These are phyloP conservation scores for Leontopithecus rosalia DNA, from an alignment of 2,797 vertebrate genomes.

Conservation along the genomic window DNA sequence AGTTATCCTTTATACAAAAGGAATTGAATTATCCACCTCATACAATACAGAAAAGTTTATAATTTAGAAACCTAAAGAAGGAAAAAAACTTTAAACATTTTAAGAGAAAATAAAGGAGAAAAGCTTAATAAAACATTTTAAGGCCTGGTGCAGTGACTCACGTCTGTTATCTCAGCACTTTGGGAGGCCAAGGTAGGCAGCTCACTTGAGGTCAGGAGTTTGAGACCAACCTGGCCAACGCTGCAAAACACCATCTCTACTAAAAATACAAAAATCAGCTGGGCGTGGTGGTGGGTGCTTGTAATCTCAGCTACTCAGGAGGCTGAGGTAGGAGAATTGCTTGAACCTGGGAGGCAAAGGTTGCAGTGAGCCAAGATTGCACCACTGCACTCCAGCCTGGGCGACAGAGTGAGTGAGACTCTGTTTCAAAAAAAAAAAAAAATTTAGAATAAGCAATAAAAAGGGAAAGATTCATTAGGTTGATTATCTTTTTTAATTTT, in stretches of 20 bases:
- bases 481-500: not conserved
- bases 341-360: not conserved
- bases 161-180: not conserved
- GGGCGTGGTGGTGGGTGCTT: not conserved
- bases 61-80: not conserved
- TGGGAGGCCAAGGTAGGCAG: not conserved
- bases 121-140: not conserved
- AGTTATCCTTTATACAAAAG: not conserved
- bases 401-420: not conserved
- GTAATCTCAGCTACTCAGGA: not conserved
- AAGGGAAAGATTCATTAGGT: not conserved
- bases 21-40: not conserved
- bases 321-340: not conserved
- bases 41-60: not conserved
- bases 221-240: not conserved
- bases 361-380: not conserved
- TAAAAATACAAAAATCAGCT: not conserved
- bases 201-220: not conserved
- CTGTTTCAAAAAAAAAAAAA: not conserved
- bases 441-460: not conserved
- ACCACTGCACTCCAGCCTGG: too few species aligned
- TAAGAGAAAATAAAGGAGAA: not conserved
- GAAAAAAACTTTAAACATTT: constrained; percentile 30
- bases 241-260: not conserved
- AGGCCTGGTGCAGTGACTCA: not conserved